phyloP scores from a whole-genome alignment of 2,888 invertebrate species.

The Iselma pallidipennis region DNA sequence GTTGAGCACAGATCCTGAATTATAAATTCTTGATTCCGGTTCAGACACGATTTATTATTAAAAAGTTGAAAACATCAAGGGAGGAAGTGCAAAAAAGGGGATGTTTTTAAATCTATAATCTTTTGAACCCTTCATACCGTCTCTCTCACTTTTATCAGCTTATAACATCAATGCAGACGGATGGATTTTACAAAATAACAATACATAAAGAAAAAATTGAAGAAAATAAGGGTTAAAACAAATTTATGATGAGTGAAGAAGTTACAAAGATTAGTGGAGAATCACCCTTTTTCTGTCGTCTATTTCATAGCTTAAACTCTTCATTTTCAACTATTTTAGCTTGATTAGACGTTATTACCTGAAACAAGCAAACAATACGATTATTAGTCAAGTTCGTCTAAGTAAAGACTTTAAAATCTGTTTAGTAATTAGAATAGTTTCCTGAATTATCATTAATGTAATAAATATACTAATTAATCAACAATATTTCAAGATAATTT shows the following conservation, averaged over 20 bases:
- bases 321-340: too few species aligned
- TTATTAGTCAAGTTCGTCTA: too few species aligned
- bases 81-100: not conserved
- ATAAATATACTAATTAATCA: not conserved
- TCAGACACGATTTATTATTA: not conserved
- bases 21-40: not conserved
- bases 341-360: too few species aligned
- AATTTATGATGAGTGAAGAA: too few species aligned
- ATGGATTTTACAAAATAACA: not conserved
- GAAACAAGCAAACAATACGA: too few species aligned
- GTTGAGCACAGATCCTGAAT: not conserved
- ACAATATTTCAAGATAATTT: not conserved
- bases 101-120: not conserved
- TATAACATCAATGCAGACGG: not conserved
- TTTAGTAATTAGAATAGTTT: not conserved
- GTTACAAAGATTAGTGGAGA: too few species aligned
- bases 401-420: too few species aligned
- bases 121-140: not conserved
- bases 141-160: not conserved
- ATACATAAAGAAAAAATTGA: too few species aligned
- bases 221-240: too few species aligned
- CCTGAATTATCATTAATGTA: not conserved
- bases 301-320: too few species aligned
- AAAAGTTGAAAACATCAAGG: conserved; percentile 1
- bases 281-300: too few species aligned